A percentile compares a stretch with the other conserved stretches of the same genome.
Conservation (phyloP, 1,140 invertebrate species). For the Aphaenogaster ashmeadi region DNA sequence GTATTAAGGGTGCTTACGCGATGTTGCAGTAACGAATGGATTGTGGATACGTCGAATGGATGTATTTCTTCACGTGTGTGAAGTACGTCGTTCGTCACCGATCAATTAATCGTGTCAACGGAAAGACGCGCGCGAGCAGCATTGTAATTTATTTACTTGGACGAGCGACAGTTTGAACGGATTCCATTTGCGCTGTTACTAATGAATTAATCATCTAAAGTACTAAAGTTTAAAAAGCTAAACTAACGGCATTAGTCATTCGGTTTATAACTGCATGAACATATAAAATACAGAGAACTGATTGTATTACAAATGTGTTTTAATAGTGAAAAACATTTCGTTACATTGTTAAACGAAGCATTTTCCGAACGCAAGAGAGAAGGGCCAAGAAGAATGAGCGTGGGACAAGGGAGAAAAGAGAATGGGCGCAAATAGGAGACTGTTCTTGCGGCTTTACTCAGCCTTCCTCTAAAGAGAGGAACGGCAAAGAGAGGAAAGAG, state of each 20-base stretch:
- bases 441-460: conserved; percentile 29
- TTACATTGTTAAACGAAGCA: not conserved
- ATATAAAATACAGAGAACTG: not conserved
- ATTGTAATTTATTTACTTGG: conserved; percentile 8
- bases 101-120: conserved; percentile 28
- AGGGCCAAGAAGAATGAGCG: conserved; percentile 4
- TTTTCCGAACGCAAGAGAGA: not conserved
- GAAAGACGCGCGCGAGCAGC: not conserved
- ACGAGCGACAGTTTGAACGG: not conserved
- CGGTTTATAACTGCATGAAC: not conserved
- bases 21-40: conserved; percentile 48
- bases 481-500: conserved; percentile 24
- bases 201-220: not conserved
- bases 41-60: not conserved
- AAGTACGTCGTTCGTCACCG: not conserved
- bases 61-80: not conserved
- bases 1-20: conserved; percentile 44
- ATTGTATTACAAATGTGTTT: not conserved
- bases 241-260: not conserved
- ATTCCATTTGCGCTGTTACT: not conserved
- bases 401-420: not conserved
- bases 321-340: not conserved
- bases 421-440: conserved; percentile 14
- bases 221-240: not conserved
- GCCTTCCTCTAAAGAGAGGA: conserved; percentile 9